phyloP scores from a whole-genome alignment of 2,797 vertebrate genomes.

The Hylomyscus alleni region DNA sequence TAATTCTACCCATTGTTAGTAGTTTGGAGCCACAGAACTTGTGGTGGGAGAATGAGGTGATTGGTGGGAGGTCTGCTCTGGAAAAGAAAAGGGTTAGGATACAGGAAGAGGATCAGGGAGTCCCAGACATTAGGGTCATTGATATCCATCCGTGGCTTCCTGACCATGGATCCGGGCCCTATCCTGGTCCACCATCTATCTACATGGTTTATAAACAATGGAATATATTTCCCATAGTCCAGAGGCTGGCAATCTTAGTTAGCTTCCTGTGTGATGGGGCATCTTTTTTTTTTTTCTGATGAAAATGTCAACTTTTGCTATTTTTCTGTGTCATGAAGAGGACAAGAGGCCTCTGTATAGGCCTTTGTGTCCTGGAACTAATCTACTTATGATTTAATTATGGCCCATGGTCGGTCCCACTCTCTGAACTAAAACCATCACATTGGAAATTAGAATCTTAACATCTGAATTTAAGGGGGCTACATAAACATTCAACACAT shows the following conservation, averaged over 20 bases:
- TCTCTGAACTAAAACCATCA: background rate
- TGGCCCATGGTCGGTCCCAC: background rate
- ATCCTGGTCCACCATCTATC: no score
- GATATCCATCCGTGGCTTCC: background rate
- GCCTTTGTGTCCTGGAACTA: background rate
- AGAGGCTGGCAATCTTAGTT: background rate
- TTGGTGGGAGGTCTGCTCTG: background rate
- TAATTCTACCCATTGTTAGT: background rate
- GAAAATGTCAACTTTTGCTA: background rate
- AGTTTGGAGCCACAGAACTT: background rate
- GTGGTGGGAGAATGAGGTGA: background rate
- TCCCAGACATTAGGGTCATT: no score
- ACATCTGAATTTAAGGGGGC: background rate
- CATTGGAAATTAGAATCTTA: background rate
- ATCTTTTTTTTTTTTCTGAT: background rate
- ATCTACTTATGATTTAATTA: background rate
- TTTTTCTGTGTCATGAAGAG: background rate
- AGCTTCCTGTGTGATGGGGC: background rate
- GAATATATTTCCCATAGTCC: background rate
- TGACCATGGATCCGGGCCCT: background rate
- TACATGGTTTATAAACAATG: background rate
- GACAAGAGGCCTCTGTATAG: background rate
- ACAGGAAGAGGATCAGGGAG: background rate
- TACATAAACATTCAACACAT: background rate
- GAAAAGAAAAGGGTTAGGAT: background rate